Base-by-base conservation (phyloP, 1,140 invertebrate genomes). In the Eumaeus atala region DNA sequence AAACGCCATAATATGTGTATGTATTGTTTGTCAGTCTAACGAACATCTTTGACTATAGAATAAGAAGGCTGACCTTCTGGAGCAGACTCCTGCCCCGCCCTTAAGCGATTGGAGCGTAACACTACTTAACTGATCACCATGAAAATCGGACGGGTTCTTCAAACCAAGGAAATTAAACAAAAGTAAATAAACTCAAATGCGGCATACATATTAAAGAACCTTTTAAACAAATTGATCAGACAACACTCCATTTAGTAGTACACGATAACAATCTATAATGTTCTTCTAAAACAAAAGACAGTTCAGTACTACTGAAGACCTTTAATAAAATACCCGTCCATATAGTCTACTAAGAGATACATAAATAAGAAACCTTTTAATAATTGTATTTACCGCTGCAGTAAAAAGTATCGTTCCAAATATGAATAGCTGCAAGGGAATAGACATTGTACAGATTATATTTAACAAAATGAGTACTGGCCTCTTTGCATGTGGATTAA, bases 401-500 rank as follows among this genome's bases (percentile, higher is more conserved):
- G 2, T 3, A 28, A 28, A 28, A 28, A 28, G 21, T 28, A 28
- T 44, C 40, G 40, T 44, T 44, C 17, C 12, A 14, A 18, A 3
- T 7, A 44, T 16, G 40, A 44, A 44, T 21, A 44, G n/a, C 14
- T 1, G 38, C 5, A 44, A 53, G 14, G 12, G 38, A 6, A 44
- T 42, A 8, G 21, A 42, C 12, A 12, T 44, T 2, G 9, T 40
- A 16, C n/a, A 44, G 3, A 34, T 35, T 33, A 17, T 53, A 34
- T 53, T 53, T 11, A n/a, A 14, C 14, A 34, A 12, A 14, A 53
- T 28, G 6, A 44, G 51, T 18, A 16, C 28, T 7, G 11, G 14
- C 3, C 16, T 53, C 3, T 53, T 28, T 28, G 14, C 33, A 11
- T 53, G 42, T 5, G 51, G 51, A 35, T 10, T 53, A 14, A 53